These are phyloP conservation scores for Fratercula arctica DNA, from an alignment of 2,797 vertebrate species.

Conservation along the genomic window DNA sequence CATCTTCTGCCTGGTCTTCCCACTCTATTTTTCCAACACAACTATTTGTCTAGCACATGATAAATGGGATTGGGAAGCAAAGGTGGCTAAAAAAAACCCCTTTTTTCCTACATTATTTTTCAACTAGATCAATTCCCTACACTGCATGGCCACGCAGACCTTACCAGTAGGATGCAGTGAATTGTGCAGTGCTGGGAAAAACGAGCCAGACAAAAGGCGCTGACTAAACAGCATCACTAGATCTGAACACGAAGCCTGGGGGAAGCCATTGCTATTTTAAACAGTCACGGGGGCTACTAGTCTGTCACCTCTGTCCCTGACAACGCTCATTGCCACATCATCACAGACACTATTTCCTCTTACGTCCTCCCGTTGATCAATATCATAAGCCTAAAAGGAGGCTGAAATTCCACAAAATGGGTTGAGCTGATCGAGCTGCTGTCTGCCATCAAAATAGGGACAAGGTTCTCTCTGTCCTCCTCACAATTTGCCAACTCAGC, in stretches of 20 bases:
- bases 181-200: background rate
- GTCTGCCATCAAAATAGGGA: background rate
- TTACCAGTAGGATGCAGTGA: background rate
- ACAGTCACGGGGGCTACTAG: background rate
- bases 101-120: background rate
- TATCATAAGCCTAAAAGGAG: background rate
- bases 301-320: constrained; percentile 1
- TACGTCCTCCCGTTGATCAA: accelerated
- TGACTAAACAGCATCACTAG: background rate
- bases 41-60: background rate
- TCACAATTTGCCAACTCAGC: background rate
- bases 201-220: background rate
- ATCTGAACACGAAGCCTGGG: background rate
- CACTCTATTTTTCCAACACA: background rate
- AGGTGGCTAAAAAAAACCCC: background rate
- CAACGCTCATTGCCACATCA: background rate
- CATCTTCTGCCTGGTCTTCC: background rate
- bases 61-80: background rate
- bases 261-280: background rate
- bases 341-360: background rate
- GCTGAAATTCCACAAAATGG: background rate
- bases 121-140: background rate
- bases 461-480: background rate
- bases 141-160: background rate
- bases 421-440: background rate